A percentile compares a stretch with the other conserved stretches of the same genome.
These are phyloP conservation scores for Drosophila ercepeae DNA, from an alignment of 1,140 invertebrate species.

Conservation along the genomic window DNA sequence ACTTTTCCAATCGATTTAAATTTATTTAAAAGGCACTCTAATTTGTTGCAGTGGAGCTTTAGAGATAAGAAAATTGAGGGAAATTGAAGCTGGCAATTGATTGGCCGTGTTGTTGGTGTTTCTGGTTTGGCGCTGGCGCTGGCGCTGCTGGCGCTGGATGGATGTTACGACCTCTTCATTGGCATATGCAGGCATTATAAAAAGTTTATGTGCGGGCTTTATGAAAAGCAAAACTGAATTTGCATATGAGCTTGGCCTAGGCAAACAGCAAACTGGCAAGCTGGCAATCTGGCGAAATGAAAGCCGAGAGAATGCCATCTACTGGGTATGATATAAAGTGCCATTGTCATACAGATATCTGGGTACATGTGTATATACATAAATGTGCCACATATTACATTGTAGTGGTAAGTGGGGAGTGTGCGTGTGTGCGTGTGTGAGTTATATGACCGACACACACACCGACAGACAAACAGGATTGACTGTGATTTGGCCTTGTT, in stretches of 20 bases:
- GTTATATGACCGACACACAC: constrained; percentile 8
- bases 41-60: too few species aligned
- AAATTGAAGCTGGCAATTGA: constrained; percentile 4
- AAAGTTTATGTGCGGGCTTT: constrained; percentile 56
- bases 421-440: background rate
- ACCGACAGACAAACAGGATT: constrained; percentile 1
- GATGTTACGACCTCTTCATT: constrained; percentile 38
- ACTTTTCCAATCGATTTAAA: too few species aligned
- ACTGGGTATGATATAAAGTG: constrained; percentile 21
- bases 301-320: background rate
- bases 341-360: constrained; percentile 23
- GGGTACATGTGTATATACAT: background rate
- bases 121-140: background rate
- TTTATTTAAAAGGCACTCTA: background rate
- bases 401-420: too few species aligned
- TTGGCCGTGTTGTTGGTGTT: background rate
- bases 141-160: background rate
- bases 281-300: constrained; percentile 5
- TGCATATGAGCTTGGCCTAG: constrained; percentile 53
- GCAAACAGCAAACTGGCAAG: constrained; percentile 16
- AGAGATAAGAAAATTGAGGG: constrained; percentile 13
- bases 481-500: constrained; percentile 53
- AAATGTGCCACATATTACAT: constrained; percentile 6
- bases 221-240: constrained; percentile 62
- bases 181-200: constrained; percentile 58